phyloP scores from a whole-genome alignment of 37 sponge, comb jelly and placozoan species.

The Chondrilla cf. caribensis region DNA sequence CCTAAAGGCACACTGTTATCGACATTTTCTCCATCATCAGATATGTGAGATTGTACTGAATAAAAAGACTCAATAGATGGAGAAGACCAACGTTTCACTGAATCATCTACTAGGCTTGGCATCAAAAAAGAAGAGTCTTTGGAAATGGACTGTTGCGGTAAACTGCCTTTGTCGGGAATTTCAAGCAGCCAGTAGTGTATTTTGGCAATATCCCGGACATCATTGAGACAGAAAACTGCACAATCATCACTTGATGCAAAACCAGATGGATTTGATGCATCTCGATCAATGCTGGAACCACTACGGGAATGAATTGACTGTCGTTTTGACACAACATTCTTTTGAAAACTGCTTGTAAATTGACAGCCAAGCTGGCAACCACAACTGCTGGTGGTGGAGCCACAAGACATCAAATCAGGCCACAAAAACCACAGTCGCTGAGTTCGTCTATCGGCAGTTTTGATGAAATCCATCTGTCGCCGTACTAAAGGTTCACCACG shows the following conservation, averaged over 20 bases:
- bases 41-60: background rate
- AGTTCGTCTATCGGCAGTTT: slow-evolving; percentile 38
- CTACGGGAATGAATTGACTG: too few relatives aligned
- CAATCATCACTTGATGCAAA: background rate
- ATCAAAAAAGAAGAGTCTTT: background rate
- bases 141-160: too few relatives aligned
- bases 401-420: background rate
- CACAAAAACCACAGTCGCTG: slow-evolving; percentile 66
- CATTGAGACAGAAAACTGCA: background rate
- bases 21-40: background rate
- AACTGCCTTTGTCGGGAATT: too few relatives aligned
- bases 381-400: slow-evolving; percentile 6
- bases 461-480: slow-evolving; percentile 53
- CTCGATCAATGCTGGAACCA: background rate
- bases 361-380: slow-evolving; percentile 69
- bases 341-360: slow-evolving; percentile 32
- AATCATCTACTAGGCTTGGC: background rate
- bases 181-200: background rate
- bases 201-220: background rate
- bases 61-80: slow-evolving; percentile 3
- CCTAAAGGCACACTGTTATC: background rate
- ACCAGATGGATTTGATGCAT: too few relatives aligned
- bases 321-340: background rate
- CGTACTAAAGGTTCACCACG: slow-evolving; percentile 44
- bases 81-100: background rate